Conservation (phyloP, 2,113 vertebrate species). For the Nematolebias whitei region DNA sequence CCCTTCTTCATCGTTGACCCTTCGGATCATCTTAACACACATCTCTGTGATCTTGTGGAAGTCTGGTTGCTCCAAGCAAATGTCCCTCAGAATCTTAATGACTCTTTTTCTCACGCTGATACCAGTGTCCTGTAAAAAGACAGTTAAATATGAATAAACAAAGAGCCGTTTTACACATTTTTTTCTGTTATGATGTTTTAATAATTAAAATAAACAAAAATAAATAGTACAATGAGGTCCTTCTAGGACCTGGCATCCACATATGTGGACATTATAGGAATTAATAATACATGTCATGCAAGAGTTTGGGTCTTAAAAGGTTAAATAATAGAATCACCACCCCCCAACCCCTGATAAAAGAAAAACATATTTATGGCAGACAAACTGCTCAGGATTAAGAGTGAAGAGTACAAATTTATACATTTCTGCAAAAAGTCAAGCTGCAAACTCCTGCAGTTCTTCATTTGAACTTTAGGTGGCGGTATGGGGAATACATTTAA, state of each 20-base stretch:
- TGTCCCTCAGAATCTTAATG: constrained; percentile 97
- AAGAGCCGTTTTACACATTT: too few relatives aligned
- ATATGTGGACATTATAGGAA: too few relatives aligned
- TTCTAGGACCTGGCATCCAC: too few relatives aligned
- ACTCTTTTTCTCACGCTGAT: constrained; percentile 98
- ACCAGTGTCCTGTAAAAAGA: constrained; percentile 89
- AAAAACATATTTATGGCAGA: too few relatives aligned
- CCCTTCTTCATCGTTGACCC: constrained; percentile 98
- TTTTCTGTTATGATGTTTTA: too few relatives aligned
- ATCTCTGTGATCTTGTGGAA: constrained; percentile 99
- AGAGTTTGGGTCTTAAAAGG: too few relatives aligned
- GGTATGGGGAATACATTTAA: constrained; percentile 20
- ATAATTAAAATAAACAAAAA: too few relatives aligned
- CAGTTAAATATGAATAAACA: neutral
- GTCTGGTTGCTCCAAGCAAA: constrained; percentile 96
- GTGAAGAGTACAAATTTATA: too few relatives aligned
- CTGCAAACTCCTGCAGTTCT: constrained; percentile 20
- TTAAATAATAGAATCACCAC: too few relatives aligned
- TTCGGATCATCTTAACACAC: constrained; percentile 99
- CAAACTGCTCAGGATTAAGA: neutral
- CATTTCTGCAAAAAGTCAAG: neutral
- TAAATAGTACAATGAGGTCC: too few relatives aligned
- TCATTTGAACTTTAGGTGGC: constrained; percentile 33
- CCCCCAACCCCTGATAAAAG: too few relatives aligned
- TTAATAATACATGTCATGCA: too few relatives aligned